Evolutionary conservation across 2,113 vertebrate genomes (phyloP).

Genomic region (Eleginops maclovinus): DNA sequence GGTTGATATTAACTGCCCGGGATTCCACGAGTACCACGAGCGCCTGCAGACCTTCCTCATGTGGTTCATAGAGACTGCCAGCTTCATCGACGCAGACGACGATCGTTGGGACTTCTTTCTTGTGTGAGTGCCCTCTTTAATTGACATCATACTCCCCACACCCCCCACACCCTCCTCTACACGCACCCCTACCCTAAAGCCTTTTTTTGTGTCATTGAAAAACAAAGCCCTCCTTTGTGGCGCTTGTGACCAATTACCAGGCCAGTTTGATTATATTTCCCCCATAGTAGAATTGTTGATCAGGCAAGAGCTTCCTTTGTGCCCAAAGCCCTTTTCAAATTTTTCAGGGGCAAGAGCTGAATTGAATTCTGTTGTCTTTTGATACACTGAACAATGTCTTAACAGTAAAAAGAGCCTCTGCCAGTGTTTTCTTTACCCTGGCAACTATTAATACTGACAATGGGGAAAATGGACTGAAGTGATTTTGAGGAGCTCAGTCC

Average conservation of each 20-base stretch:
- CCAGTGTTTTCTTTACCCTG: conserved; percentile 99
- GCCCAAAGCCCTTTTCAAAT: conserved; percentile 88
- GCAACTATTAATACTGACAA: conserved; percentile 99
- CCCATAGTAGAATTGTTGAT: conserved; percentile 95
- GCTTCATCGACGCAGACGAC: conserved; percentile 98
- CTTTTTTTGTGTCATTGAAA: conserved; percentile 82
- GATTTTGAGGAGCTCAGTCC: conserved; percentile 99
- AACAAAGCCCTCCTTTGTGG: conserved; percentile 91
- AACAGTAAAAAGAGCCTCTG: conserved; percentile 99
- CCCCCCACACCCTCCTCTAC: conserved; percentile 6
- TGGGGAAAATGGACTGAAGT: conserved; percentile 99
- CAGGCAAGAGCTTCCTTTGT: conserved; percentile 95
- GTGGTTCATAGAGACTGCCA: conserved; percentile 99
- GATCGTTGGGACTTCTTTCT: conserved; percentile 99
- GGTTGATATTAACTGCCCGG: conserved; percentile 93
- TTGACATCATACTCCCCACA: conserved; percentile 82
- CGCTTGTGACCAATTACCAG: conserved; percentile 94
- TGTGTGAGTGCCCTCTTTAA: conserved; percentile 94
- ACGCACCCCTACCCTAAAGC: conserved; percentile 79
- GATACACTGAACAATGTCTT: conserved; percentile 97
- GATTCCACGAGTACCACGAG: conserved; percentile 97
- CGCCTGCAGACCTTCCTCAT: conserved; percentile 99
- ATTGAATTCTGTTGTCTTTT: conserved; percentile 99
- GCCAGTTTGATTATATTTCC: conserved; percentile 98
- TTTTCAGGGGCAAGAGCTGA: conserved; percentile 92